Evolutionary conservation across 2,797 vertebrate genomes (phyloP).

Genomic region (Erithacus rubecula): DNA sequence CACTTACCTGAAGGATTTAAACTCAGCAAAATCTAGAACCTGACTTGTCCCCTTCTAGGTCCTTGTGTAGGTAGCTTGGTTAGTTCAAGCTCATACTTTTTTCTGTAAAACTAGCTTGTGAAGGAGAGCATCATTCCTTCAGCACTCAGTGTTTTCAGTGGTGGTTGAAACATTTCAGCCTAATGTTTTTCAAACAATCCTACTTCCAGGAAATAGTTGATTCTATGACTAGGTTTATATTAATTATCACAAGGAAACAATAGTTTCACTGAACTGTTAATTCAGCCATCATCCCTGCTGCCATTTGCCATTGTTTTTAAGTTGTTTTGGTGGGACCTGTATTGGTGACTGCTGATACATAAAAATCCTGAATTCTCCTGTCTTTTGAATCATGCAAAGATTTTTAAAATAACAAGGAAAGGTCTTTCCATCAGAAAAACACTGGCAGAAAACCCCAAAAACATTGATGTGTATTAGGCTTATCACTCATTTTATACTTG

Average conservation of each 20-base stretch:
- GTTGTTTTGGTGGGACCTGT: not conserved
- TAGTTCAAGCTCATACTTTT: not conserved
- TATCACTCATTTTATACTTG: not conserved
- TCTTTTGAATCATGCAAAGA: not conserved
- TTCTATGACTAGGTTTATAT: not conserved
- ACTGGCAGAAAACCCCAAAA: not conserved
- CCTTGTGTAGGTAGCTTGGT: not conserved
- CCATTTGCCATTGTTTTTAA: not conserved
- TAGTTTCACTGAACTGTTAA: not conserved
- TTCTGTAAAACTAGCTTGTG: not conserved
- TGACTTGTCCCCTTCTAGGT: not conserved
- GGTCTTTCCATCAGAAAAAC: not conserved
- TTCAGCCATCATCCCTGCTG: not conserved
- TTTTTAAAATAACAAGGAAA: not conserved
- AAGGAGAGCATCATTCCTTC: not conserved
- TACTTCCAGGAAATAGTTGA: not conserved
- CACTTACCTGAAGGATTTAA: not conserved
- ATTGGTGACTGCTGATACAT: not conserved
- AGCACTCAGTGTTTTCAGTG: not conserved
- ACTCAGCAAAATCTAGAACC: not conserved
- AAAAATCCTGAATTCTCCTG: not conserved
- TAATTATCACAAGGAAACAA: not conserved
- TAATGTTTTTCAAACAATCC: not conserved
- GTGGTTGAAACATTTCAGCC: not conserved
- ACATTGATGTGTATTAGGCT: not conserved